Conservation (phyloP, 2,888 invertebrate species). For the Lapara coniferarum region DNA sequence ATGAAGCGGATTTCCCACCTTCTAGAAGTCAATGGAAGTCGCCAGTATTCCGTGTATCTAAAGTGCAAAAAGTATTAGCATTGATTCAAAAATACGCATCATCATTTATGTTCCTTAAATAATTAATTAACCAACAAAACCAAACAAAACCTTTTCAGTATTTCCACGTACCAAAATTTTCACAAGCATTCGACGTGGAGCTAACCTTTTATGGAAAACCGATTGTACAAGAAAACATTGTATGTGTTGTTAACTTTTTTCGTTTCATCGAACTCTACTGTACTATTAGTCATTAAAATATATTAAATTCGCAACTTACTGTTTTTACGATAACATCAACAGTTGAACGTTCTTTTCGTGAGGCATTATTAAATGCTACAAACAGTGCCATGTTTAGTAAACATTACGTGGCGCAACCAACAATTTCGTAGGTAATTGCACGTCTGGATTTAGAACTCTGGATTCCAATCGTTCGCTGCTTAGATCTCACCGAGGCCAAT, state of each 20-base stretch:
- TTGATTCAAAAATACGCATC: background rate
- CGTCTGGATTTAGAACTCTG: conserved; percentile 8
- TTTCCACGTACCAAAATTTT: background rate
- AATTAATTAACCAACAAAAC: background rate
- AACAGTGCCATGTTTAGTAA: conserved; percentile 39
- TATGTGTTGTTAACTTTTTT: background rate
- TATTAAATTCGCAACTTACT: conserved; percentile 31
- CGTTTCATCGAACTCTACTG: conserved; percentile 8
- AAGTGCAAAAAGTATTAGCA: conserved; percentile 6
- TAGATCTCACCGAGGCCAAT: conserved; percentile 10
- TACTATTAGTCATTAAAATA: background rate
- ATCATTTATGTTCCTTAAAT: background rate
- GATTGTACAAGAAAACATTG: too few relatives aligned
- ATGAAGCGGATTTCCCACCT: background rate
- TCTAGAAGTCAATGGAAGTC: conserved; percentile 2
- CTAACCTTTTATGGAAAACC: background rate
- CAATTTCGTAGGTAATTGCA: conserved; percentile 34
- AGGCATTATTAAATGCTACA: conserved; percentile 32
- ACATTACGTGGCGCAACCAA: conserved; percentile 33
- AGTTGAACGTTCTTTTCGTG: conserved; percentile 31
- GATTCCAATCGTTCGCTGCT: conserved; percentile 9
- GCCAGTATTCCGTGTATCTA: background rate
- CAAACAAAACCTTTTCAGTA: too few relatives aligned
- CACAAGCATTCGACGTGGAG: background rate
- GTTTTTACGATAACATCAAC: conserved; percentile 31